These are phyloP conservation scores for Trichosurus vulpecula DNA, from an alignment of 2,797 vertebrate species.

Conservation along the genomic window DNA sequence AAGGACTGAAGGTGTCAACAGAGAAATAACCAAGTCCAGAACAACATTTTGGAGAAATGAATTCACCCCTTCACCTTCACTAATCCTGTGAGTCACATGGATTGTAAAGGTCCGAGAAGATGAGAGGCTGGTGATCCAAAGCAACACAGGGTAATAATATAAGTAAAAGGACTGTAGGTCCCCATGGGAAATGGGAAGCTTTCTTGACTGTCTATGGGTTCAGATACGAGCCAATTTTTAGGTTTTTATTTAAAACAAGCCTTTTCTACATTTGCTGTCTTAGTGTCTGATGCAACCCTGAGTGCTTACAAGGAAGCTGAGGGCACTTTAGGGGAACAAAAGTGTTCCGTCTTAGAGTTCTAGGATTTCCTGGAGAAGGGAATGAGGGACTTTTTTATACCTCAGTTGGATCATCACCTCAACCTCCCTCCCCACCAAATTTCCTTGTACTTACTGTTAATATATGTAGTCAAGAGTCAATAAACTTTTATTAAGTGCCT, in stretches of 20 bases:
- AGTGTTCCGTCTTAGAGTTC: background rate
- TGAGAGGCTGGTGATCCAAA: background rate
- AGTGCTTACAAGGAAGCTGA: background rate
- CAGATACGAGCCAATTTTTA: background rate
- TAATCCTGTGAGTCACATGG: background rate
- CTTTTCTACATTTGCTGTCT: background rate
- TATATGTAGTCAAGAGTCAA: background rate
- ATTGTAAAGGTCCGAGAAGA: background rate
- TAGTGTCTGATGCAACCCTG: background rate
- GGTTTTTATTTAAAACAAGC: background rate
- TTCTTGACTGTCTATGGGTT: background rate
- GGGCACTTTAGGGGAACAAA: background rate
- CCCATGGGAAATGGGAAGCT: background rate
- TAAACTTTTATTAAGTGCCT: background rate
- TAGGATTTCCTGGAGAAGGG: background rate
- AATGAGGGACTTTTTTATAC: background rate
- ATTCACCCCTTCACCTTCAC: background rate
- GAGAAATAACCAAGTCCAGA: background rate
- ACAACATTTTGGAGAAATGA: background rate
- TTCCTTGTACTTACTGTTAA: background rate
- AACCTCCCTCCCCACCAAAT: background rate
- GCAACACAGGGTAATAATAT: background rate
- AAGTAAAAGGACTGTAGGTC: background rate
- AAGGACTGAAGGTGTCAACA: background rate
- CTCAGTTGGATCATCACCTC: background rate